A percentile compares a stretch with the other conserved stretches of the same genome.
Conservation (phyloP, 2,113 vertebrate species). For the Synodontis membranacea region DNA sequence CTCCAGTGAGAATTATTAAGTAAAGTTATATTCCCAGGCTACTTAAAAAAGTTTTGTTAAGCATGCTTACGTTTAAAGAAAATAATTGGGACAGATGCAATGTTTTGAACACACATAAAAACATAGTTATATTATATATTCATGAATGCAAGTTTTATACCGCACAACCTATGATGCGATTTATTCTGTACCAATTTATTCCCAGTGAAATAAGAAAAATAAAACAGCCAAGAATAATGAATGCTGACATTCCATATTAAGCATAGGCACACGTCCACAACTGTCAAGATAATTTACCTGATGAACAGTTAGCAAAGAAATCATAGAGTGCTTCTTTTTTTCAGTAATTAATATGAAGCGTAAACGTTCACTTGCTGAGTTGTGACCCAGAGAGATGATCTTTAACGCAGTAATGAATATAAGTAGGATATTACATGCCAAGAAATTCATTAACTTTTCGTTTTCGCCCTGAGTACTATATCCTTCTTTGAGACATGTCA, state of each 20-base stretch:
- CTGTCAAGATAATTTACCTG: background rate
- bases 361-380: background rate
- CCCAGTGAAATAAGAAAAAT: background rate
- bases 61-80: background rate
- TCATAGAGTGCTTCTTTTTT: background rate
- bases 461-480: background rate
- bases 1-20: background rate
- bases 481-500: background rate
- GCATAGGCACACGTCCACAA: background rate
- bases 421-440: background rate
- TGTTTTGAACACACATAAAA: background rate
- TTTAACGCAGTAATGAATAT: background rate
- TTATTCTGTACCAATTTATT: background rate
- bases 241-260: background rate
- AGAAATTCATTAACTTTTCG: background rate
- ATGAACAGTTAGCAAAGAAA: background rate
- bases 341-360: background rate
- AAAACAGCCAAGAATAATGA: background rate
- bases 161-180: background rate
- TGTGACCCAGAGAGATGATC: background rate
- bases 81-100: background rate
- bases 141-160: background rate
- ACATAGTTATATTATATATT: background rate
- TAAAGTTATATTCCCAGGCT: background rate
- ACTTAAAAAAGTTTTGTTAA: background rate